Conservation (phyloP, 64 coral and sea anemone species). For the Acropora tenuis region DNA sequence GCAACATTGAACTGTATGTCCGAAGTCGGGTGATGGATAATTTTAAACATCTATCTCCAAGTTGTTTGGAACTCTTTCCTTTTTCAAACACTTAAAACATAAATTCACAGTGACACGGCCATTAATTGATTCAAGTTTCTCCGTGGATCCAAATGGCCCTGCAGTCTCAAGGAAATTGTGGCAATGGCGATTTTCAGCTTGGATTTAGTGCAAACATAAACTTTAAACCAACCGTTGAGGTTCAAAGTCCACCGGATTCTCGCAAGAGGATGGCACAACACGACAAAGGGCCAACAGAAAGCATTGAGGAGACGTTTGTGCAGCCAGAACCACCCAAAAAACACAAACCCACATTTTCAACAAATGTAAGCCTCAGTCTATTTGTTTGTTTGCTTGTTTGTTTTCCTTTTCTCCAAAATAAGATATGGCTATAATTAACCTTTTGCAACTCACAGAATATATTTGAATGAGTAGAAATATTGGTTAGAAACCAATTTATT, state of each 20-base stretch:
- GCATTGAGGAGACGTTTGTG: constrained; percentile 15
- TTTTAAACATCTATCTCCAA: no score
- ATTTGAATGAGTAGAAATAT: no score
- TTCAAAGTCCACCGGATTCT: constrained; percentile 19
- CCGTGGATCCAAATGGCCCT: constrained; percentile 1
- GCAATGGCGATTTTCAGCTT: constrained; percentile 28
- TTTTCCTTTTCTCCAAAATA: no score
- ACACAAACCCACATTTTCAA: constrained; percentile 6
- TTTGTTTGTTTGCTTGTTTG: no score
- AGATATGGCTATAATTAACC: no score
- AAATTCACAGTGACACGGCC: neutral
- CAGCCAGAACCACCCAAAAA: constrained; percentile 41
- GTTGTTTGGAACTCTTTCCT: no score
- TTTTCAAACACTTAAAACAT: neutral
- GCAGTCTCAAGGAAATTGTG: neutral
- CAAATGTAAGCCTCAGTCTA: neutral
- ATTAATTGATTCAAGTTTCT: neutral
- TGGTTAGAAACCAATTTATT: no score
- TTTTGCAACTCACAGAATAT: no score
- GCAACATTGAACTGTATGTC: no score
- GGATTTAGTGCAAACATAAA: constrained; percentile 28
- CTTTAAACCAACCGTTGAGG: neutral
- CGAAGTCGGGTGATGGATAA: no score
- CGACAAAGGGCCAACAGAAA: neutral
- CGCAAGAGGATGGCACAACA: constrained; percentile 25